Base-by-base conservation (phyloP, 92 coral and sea anemone genomes). In the Meandrina meandrites region DNA sequence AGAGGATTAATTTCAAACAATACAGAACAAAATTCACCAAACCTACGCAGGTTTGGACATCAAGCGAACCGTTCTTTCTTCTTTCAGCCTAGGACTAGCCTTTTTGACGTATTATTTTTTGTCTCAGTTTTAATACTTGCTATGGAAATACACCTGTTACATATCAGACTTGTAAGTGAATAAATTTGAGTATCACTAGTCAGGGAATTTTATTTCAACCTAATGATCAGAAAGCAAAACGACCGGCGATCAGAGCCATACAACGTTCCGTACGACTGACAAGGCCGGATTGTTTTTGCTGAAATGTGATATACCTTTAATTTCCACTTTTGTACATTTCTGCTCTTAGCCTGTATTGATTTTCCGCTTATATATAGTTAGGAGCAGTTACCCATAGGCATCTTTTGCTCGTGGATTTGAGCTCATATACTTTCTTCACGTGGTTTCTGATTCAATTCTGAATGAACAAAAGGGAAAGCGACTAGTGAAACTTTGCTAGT, bases 101-200 rank as follows among this genome's bases (percentile, higher is more conserved):
- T 24, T 60, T 60, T 4, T 73, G 22, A 71, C 28, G 71, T 11
- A 0, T 16, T 72, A 16, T 34, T 73, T 71, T 73, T 73, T 73
- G 78, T 1, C 78, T 73, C n/a, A 37, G 28, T 18, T 35, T 36
- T 7, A n/a, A n/a, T n/a, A 72, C 48, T 37, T 54, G 68, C 19
- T 79, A 35, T 18, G 62, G 22, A 64, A 67, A 31, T 81, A 12
- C 85, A 81, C 85, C 75, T 81, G 85, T 81, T 53, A 42, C 19
- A 9, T 27, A 81, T 35, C 48, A 42, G 57, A 45, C 60, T 57
- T 14, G 3, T 57, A 4, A 35, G 82, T 77, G 81, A 77, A 77
- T 77, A 77, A 77, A 77, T 77, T 77, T 77, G 31, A 77, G 81
- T 51, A 45, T 76, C 24, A 66, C 24, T 62, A 24, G n/a, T n/a